phyloP scores from a whole-genome alignment of 2,888 invertebrate genomes.

The Ochlodes sylvanus region DNA sequence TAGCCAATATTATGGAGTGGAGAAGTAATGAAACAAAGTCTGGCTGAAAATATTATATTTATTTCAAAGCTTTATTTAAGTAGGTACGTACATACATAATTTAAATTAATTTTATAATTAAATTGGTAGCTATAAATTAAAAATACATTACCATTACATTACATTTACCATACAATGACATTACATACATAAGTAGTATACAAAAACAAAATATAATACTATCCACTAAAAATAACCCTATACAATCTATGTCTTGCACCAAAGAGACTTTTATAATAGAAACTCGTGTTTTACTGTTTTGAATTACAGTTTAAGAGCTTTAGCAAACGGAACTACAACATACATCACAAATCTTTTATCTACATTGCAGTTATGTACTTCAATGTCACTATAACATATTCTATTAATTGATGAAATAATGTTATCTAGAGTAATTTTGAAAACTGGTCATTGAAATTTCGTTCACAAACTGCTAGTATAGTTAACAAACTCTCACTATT shows the following conservation, averaged over 20 bases:
- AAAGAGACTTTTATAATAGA: not conserved
- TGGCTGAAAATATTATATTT: conserved; percentile 4
- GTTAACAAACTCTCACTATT: no score
- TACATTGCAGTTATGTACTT: no score
- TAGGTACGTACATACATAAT: not conserved
- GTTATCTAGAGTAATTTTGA: no score
- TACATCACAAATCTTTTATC: no score
- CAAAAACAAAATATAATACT: not conserved
- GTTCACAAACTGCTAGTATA: no score
- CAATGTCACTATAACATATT: no score
- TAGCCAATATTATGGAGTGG: no score
- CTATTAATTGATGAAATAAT: no score
- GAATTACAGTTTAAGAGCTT: no score
- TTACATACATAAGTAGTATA: not conserved
- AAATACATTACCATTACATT: no score
- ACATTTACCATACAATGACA: not conserved
- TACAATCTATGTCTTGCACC: not conserved
- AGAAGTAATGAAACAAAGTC: not conserved
- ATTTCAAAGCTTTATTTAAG: not conserved
- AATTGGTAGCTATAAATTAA: not conserved
- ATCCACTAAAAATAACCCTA: not conserved
- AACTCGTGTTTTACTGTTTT: not conserved
- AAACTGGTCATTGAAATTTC: no score
- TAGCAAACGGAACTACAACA: no score
- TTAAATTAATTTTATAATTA: not conserved